phyloP scores from a whole-genome alignment of 2,113 vertebrate species.

The Calonectris borealis region DNA sequence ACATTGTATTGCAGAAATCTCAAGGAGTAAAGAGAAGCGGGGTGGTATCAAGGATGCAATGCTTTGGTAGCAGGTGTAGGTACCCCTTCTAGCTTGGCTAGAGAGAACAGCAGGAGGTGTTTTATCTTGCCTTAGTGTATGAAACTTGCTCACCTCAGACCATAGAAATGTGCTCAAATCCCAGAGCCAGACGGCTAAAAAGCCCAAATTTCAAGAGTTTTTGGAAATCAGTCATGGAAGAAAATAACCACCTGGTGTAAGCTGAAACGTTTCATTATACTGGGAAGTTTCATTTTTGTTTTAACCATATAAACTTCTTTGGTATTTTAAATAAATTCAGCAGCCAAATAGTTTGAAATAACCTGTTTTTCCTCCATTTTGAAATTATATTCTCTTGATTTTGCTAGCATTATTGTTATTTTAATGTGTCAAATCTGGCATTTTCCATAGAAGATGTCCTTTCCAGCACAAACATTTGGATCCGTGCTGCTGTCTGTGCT shows the following conservation, averaged over 20 bases:
- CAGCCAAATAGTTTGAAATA: not conserved
- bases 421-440: not conserved
- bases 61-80: not conserved
- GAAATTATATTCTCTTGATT: not conserved
- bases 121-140: not conserved
- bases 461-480: not conserved
- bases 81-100: fast-evolving
- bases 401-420: not conserved
- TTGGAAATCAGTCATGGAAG: not conserved
- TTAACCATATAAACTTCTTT: not conserved
- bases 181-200: not conserved
- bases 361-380: not conserved
- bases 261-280: not conserved
- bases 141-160: not conserved
- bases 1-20: not conserved
- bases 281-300: not conserved
- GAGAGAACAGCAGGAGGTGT: not conserved
- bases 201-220: not conserved
- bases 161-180: not conserved
- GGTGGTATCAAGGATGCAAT: not conserved
- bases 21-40: not conserved
- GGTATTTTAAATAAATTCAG: not conserved
- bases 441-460: not conserved
- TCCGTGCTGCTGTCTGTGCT: not conserved
- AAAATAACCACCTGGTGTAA: not conserved